Evolutionary conservation across 2,113 vertebrate genomes (phyloP), one percentile per base, ranked within the genome.

Genomic region (Mormoops blainvillei): DNA sequence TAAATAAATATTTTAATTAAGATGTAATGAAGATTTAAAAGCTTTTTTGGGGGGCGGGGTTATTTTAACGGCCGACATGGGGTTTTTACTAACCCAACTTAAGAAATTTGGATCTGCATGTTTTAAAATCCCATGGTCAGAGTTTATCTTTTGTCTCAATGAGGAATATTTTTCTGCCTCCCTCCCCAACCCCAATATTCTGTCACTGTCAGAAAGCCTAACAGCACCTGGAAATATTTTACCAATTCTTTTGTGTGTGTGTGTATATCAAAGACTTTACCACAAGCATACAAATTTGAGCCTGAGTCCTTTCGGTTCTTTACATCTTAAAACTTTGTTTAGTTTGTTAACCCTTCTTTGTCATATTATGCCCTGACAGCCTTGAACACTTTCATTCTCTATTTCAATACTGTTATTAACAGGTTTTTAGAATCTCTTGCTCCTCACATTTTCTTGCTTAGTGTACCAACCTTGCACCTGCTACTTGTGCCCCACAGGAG

Each of bases 101-200:
- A 89, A 91, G 28, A 86, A 82, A 67, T 87, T 73, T 45, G 48
- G 14, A 80, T 94, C 48, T 84, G 26, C 19, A n/a, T 54, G 8
- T 89, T 94, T 80, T 93, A 71, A 96, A 89, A 77, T 91, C 65
- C 91, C 48, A 74, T 33, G n/a, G 24, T 88, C 50, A 81, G 61
- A 84, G 52, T 92, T 95, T 76, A 82, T 65, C 65, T 58, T 77
- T 33, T 50, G 28, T 58, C 16, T 87, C 13, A 3, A 15, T 74
- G 19, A 77, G 68, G 56, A n/a, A 74, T 50, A 18, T 56, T 94
- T 82, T 95, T 90, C 54, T 96, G 31, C 48, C 56, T 58, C 3
- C 54, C 28, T 54, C 22, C 13, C 9, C 24, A 38, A 1, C 24
- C 16, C 3, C 33, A 68, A 0, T 94, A 48, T 28, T 87, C n/a